Conservation (phyloP, 53 echinoderm and acorn worm species). For the Echinarachnius parma region DNA sequence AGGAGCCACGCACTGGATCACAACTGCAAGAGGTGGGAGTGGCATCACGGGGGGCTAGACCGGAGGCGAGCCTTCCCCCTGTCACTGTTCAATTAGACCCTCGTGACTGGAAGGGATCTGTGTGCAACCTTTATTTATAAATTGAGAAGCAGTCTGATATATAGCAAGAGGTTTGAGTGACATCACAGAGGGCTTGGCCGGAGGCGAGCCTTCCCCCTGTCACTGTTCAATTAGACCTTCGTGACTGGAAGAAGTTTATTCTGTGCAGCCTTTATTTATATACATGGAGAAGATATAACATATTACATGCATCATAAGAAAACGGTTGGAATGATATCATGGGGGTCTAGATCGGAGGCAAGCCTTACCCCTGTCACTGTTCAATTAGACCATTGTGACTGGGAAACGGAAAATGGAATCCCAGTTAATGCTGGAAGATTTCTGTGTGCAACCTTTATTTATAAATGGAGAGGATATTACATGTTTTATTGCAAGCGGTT, state of each 20-base stretch:
- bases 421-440: too few species aligned
- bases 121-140: too few species aligned
- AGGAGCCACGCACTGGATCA: slow-evolving; percentile 73
- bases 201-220: slow-evolving; percentile 2
- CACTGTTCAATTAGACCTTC: not conserved
- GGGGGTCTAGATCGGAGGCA: slow-evolving; percentile 13
- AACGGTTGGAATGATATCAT: slow-evolving; percentile 47
- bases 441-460: too few species aligned
- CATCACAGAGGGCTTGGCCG: slow-evolving; percentile 37
- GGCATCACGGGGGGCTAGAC: slow-evolving; percentile 55
- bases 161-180: slow-evolving; percentile 66
- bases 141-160: too few species aligned
- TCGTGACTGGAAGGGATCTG: not conserved
- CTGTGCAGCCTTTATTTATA: too few species aligned
- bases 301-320: not conserved
- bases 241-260: too few species aligned
- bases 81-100: not conserved
- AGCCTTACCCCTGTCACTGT: not conserved
- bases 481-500: too few species aligned
- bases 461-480: too few species aligned
- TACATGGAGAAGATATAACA: too few species aligned
- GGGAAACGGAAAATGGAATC: too few species aligned
- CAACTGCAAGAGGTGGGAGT: slow-evolving; percentile 84
- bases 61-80: slow-evolving; percentile 31
- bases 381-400: not conserved